Percentiles rank a stretch among this genome's conserved stretches.
Evolutionary conservation across 2,113 vertebrate species (phyloP).

Genomic region (Baryphthengus martii): DNA sequence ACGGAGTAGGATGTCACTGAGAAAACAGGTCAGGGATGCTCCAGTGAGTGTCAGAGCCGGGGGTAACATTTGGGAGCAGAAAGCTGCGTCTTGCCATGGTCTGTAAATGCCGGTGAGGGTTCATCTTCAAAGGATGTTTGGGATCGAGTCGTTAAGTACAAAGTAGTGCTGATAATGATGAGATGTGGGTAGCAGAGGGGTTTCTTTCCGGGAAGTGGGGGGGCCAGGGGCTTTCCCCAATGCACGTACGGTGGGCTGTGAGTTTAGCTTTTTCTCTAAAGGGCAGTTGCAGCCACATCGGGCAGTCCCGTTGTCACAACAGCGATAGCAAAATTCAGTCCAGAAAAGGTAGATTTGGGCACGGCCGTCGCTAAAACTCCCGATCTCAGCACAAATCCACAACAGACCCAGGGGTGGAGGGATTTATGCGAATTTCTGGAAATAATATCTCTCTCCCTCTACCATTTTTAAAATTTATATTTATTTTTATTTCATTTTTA

Average conservation of each 20-base stretch:
- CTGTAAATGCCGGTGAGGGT: background rate
- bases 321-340: background rate
- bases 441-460: background rate
- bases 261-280: background rate
- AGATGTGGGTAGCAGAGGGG: background rate
- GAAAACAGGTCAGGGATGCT: background rate
- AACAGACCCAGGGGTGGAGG: background rate
- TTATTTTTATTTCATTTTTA: background rate
- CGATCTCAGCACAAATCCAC: background rate
- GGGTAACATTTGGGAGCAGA: background rate
- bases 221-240: accelerated
- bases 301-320: background rate
- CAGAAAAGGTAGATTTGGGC: background rate
- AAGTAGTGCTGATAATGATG: accelerated
- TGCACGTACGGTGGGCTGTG: background rate
- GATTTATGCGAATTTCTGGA: background rate
- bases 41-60: background rate
- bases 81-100: background rate
- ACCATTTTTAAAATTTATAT: background rate
- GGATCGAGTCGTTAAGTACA: background rate
- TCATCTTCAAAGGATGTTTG: background rate
- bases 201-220: background rate
- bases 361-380: background rate
- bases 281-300: background rate
- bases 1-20: background rate